Evolutionary conservation across 2,888 invertebrate genomes (phyloP), one percentile per base, ranked within the genome.

Genomic region (Mythimna impura): DNA sequence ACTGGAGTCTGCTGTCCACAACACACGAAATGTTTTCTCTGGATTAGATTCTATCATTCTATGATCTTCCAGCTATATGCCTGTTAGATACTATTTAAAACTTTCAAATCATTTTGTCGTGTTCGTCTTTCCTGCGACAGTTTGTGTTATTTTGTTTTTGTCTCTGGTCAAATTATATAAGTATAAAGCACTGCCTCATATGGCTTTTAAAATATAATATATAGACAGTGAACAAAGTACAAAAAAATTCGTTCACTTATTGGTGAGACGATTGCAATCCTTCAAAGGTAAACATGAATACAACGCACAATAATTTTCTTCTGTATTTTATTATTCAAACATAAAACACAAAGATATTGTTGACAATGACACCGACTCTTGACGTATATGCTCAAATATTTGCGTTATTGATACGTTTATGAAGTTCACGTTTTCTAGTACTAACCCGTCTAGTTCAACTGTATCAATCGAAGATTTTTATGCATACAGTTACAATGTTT

Each of bases 161-260:
- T 81, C 67, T 75, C 69, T 73, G 75, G 78, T 80, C 74, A 80
- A 74, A 78, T 77, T 76, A 64, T 82, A 73, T 80, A 80, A 73
- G 68, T 73, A 70, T 74, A 74, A 66, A 81, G 70, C 84, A 83
- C 81, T 83, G 84, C 85, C 83, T 72, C 80, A 36, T 66, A 74
- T 72, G 80, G 87, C 83, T 78, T 87, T 76, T 82, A 76, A 64
- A 60, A 71, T 68, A 70, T 78, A 77, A 74, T 78, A 85, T 80
- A 66, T 82, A 83, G 67, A 86, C 80, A 86, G 92, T 94, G 93
- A 90, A 92, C 91, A 91, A 89, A 93, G 94, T 94, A 94, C 94
- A 94, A 94, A 93, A 79, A 65, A 80, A 82, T 76, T 83, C 81
- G 91, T 93, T 93, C 91, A 90, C 91, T 75, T 82, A 82, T 81